Evolutionary conservation across 2,888 invertebrate species (phyloP), one percentile per base, ranked within the genome.

Genomic region (Atethmia centrago): DNA sequence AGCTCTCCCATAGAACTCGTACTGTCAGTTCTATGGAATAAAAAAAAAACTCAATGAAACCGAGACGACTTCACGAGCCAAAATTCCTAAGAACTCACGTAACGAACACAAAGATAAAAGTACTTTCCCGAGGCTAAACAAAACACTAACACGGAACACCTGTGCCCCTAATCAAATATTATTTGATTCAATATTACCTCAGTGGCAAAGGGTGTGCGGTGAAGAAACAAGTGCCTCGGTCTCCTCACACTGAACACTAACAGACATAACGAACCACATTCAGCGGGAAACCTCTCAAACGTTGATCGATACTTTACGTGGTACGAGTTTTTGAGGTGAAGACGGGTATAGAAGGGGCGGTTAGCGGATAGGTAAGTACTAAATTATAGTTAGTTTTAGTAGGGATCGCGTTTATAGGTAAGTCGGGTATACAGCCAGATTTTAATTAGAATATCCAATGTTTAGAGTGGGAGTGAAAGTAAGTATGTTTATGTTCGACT

Each of bases 241-340:
- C 92, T 90, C 87, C 83, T 73, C 85, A 85, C 87, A 77, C 86
- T 88, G 85, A 90, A 79, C 87, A 85, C 91, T 91, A 92, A 91
- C 91, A 89, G 85, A 89, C 82, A 93, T 95, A 95, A 95, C 94
- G 95, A 95, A 95, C 95, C 94, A 88, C 93, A 92, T 92, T 93
- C 92, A 92, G 79, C 67, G 90, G 85, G 95, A 93, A 95, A 88
- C 93, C 94, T 90, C 91, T 91, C 90, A 93, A 93, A 88, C 85
- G 91, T 92, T 94, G 94, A 93, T 95, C 95, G 91, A 95, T 95
- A 95, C 75, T 86, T 87, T 83, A 89, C 85, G 86, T 79, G 81
- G 82, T 87, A 80, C 86, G 85, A 85, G 85, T 86, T 87, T 82
- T 79, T 81, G 67, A 76, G 84, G 73, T 79, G 55, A 65, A 69